Evolutionary conservation across 1,140 invertebrate genomes (phyloP), one percentile per base, ranked within the genome.

Genomic region (Sycobia sp.): DNA sequence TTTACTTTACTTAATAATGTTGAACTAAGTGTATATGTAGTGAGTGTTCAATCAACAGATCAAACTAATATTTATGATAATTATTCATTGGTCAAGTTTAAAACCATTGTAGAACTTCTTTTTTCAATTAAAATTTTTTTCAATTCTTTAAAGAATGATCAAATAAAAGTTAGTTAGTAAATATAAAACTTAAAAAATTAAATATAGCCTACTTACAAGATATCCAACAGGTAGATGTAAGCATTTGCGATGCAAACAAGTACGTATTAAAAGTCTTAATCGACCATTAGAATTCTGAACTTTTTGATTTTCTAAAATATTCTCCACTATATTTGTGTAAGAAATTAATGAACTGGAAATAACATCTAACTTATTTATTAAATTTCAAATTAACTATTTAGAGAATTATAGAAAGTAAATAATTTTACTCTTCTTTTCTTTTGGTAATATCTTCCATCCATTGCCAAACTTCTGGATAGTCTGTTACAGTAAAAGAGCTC

Each of bases 181-280:
- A 18, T 18, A 27, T n/a, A n/a, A n/a, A n/a, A n/a, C n/a, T n/a
- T n/a, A n/a, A n/a, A n/a, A n/a, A n/a, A n/a, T n/a, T n/a, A n/a
- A n/a, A n/a, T n/a, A n/a, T n/a, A n/a, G n/a, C n/a, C n/a, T 43
- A 71, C 73, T 82, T 76, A 86, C 84, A 62, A 88, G 66, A 67
- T 78, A 75, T 75, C 83, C 76, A 34, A 88, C 71, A 27, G 85
- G 83, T 39, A 82, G 71, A 70, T 86, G 82, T 50, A 88, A 72
- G 76, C 84, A 85, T 77, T 81, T 84, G 59, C 83, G 79, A 44
- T 76, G 74, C 25, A 88, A 73, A 76, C 84, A 86, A 38, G 73
- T 76, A 62, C 85, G 78, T 51, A 88, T 80, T 47, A 87, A 80
- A 13, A 86, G 71, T 54, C 86, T 75, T 14, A 87, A 77, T 70